Base-by-base conservation (phyloP, 2,888 invertebrate genomes). In the Azorinus chamasolen region DNA sequence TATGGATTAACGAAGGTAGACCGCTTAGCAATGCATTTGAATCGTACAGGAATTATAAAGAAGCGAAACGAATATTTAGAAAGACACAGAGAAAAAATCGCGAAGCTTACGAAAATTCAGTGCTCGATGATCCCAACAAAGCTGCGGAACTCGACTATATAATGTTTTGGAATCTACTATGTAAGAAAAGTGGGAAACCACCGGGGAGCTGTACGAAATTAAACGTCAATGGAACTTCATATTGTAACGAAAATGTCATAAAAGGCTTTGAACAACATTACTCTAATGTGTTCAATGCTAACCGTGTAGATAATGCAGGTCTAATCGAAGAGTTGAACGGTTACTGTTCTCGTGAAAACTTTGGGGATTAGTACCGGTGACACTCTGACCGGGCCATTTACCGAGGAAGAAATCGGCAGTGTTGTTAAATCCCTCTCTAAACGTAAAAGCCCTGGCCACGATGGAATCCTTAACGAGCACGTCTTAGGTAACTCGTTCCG, bases 201-300 rank as follows among this genome's bases (percentile, higher is more conserved):
- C 5, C 32, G 14, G 18, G n/a, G 18, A 24, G n/a, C 10, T 32
- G 54, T 32, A 6, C 27, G n/a, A 27, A 3, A 16, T 37, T 27
- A 18, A 14, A 18, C 5, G 32, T 37, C 14, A 54, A 32, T 16
- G 39, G 39, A 37, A 16, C 20, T 12, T n/a, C 54, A 54, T 32
- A 54, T n/a, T 14, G 16, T 6, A 37, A 27, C 16, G 39, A 50
- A 12, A 22, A 54, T 20, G 32, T 43, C n/a, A 55, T 57, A 10
- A 14, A 43, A 5, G 62, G 62, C 5, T 50, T 57, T 22, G 54
- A 43, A 32, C 43, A 43, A 8, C 27, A 46, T 18, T 68, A 50
- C 27, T 50, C 43, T 25, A 14, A 43, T 12, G 46, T 61, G 16
- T 27, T 73, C 8, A 66, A 50, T 27, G 50, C 51, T 18, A 24